These are phyloP conservation scores for Eilema depressum DNA, from an alignment of 2,888 invertebrate species.

Conservation along the genomic window DNA sequence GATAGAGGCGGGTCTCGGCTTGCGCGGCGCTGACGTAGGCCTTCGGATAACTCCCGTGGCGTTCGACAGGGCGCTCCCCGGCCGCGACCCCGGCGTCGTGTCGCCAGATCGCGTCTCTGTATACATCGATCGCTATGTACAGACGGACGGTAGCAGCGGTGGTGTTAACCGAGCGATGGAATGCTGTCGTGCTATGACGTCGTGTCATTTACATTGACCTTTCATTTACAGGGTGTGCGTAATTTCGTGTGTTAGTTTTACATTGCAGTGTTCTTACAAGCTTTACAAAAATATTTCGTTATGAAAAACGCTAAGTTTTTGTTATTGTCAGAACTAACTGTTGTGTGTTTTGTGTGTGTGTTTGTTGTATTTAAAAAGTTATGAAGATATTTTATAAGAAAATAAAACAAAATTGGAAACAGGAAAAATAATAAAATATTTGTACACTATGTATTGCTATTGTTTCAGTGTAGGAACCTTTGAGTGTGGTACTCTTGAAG, in stretches of 20 bases:
- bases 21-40: conserved; percentile 88
- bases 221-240: not conserved
- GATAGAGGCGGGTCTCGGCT: conserved; percentile 90
- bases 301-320: not conserved
- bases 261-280: conserved; percentile 14
- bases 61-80: conserved; percentile 94
- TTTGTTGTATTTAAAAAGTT: not conserved
- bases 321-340: not conserved
- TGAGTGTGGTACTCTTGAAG: too few species aligned
- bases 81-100: conserved; percentile 92
- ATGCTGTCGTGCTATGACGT: conserved; percentile 21
- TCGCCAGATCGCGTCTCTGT: conserved; percentile 92
- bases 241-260: conserved; percentile 5
- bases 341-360: not conserved
- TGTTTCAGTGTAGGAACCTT: not conserved
- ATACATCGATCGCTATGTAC: conserved; percentile 56
- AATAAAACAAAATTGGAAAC: not conserved
- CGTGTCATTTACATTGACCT: conserved; percentile 8
- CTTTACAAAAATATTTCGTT: not conserved
- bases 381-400: not conserved
- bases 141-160: conserved; percentile 35
- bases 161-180: conserved; percentile 31
- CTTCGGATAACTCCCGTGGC: conserved; percentile 84
- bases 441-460: not conserved
- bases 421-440: not conserved